A percentile compares a stretch with the other conserved stretches of the same genome.
phyloP scores from a whole-genome alignment of 1,140 invertebrate species.

The Caerostris darwini region DNA sequence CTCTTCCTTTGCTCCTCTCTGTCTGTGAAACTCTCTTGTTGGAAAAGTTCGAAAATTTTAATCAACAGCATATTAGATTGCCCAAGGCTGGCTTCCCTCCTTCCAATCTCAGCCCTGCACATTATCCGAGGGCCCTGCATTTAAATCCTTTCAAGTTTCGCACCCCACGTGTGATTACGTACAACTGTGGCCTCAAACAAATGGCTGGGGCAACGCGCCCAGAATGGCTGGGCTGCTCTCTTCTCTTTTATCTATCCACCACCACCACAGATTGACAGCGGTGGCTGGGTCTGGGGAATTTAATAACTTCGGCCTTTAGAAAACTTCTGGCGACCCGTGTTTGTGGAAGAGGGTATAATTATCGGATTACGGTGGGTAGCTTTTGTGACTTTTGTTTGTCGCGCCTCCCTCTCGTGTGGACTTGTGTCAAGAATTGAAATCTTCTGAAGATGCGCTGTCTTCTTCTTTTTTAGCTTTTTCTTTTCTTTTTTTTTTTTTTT shows the following conservation, averaged over 20 bases:
- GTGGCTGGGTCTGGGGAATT: conserved; percentile 48
- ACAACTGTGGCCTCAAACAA: conserved; percentile 57
- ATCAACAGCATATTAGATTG: conserved; percentile 62
- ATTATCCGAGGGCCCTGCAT: background rate
- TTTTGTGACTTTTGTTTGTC: conserved; percentile 54
- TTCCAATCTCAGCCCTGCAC: background rate
- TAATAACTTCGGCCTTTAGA: conserved; percentile 71
- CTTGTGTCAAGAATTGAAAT: conserved; percentile 26
- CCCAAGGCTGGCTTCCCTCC: conserved; percentile 18
- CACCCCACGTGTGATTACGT: conserved; percentile 28
- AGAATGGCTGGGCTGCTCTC: conserved; percentile 28
- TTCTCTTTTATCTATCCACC: conserved; percentile 64
- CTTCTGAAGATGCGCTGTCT: too few species aligned
- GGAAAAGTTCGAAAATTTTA: conserved; percentile 56
- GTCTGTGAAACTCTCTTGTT: background rate
- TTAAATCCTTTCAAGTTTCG: conserved; percentile 66
- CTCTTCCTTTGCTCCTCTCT: background rate
- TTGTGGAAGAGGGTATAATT: conserved; percentile 62
- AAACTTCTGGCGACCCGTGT: conserved; percentile 59
- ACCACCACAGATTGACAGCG: conserved; percentile 45
- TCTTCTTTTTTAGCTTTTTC: too few species aligned
- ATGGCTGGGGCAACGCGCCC: conserved; percentile 43
- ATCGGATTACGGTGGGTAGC: conserved; percentile 54
- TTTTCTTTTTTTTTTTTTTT: background rate
- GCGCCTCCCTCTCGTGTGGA: conserved; percentile 9